Evolutionary conservation across 2,797 vertebrate genomes (phyloP), one percentile per base, ranked within the genome.

Genomic region (Petrocephalus sullivani): DNA sequence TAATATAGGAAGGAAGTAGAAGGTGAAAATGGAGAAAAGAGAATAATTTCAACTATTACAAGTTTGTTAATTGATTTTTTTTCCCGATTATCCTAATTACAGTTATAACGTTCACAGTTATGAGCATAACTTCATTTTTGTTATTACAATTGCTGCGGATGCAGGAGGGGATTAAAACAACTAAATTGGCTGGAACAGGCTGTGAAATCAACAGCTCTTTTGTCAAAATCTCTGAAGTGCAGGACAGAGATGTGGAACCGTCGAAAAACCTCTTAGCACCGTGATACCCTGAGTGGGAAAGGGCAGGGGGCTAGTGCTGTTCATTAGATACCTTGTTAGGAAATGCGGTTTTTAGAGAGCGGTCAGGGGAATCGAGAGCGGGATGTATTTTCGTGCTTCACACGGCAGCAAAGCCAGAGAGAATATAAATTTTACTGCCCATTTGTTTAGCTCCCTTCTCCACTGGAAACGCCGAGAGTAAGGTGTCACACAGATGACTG

Each of bases 31-130:
- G 88, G 90, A 91, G 93, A 90, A 93, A 92, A 90, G 88, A 61
- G 2, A 87, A 89, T 91, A 89, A 90, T 93, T 93, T 93, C 92
- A 94, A 91, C 89, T 91, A 93, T 91, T 91, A 91, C 90, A 85
- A 82, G 94, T 95, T 94, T 95, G 95, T 96, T 96, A 94, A 85
- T 86, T 95, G 94, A 96, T 95, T 95, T 87, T 86, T 81, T 89
- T 93, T 90, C 4, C 41, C 91, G 92, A 95, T 94, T 95, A 94
- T 95, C 95, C 93, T 95, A 92, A 94, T 93, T 92, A 90, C 92
- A 95, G 94, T 93, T 91, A 94, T 92, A 93, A 89, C 90, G 92
- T 95, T 94, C 90, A 90, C 89, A 93, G 94, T 92, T 93, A 92
- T 92, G 94, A 90, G 19, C 19, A n/a, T 51, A 37, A 10, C 82